phyloP scores from a whole-genome alignment of 2,797 vertebrate species.

The Sebastes aleutianus region DNA sequence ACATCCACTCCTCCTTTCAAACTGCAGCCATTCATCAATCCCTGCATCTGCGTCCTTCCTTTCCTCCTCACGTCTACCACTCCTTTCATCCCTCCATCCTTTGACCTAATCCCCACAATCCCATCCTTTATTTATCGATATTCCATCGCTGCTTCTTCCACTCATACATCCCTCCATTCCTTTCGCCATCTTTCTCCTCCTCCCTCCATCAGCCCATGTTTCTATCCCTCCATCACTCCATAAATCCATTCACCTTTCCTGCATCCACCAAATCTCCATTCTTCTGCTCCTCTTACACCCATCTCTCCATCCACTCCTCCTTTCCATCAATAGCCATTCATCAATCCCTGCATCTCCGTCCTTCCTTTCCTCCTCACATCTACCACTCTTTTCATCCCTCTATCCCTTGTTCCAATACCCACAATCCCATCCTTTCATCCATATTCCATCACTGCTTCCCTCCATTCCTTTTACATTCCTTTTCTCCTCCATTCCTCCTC shows the following conservation, averaged over 20 bases:
- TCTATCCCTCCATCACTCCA: background rate
- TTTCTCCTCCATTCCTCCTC: background rate
- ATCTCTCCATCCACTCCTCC: background rate
- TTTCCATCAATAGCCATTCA: background rate
- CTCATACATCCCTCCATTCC: background rate
- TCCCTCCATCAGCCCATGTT: background rate
- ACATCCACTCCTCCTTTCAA: background rate
- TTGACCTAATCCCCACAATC: background rate
- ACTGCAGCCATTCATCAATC: background rate
- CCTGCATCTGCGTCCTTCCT: background rate
- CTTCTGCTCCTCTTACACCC: background rate
- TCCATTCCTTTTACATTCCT: constrained; percentile 24
- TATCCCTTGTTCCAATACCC: background rate
- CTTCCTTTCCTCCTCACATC: background rate
- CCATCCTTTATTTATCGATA: background rate
- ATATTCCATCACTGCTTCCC: background rate
- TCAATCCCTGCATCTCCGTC: background rate
- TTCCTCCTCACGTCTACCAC: background rate
- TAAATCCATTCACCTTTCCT: constrained; percentile 3
- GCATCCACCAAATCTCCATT: background rate
- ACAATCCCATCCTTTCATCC: background rate
- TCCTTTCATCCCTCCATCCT: background rate
- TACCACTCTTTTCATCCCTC: background rate
- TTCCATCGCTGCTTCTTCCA: background rate
- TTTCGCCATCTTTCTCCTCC: background rate